Conservation (phyloP, 2,113 vertebrate species). For the Centrocercus urophasianus region DNA sequence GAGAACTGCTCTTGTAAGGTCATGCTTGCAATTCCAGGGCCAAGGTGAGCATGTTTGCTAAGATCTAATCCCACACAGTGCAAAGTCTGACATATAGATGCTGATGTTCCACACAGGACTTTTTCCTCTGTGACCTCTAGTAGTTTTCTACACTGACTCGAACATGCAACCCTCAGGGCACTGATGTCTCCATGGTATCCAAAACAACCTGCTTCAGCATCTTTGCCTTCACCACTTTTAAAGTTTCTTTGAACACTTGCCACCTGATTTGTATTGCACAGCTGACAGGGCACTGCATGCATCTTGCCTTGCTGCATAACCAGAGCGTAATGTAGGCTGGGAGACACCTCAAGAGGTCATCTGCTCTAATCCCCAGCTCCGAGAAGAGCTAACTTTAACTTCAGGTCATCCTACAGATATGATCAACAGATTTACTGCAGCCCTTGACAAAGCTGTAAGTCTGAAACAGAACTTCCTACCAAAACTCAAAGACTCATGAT, state of each 20-base stretch:
- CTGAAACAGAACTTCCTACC: not conserved
- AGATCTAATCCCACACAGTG: not conserved
- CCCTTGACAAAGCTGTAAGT: not conserved
- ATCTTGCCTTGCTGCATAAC: not conserved
- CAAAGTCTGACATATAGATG: not conserved
- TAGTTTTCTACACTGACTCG: fast-evolving
- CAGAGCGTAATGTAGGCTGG: not conserved
- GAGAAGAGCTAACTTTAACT: conserved; percentile 53
- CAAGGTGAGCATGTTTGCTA: not conserved
- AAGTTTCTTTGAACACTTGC: not conserved
- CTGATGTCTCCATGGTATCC: not conserved
- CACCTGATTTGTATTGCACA: not conserved
- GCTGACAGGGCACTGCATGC: not conserved
- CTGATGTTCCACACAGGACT: not conserved
- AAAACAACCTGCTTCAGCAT: not conserved
- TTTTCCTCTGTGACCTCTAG: not conserved
- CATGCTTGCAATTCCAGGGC: not conserved
- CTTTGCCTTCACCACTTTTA: not conserved
- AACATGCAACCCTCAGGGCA: not conserved
- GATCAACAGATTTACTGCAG: not conserved
- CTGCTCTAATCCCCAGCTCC: conserved; percentile 36
- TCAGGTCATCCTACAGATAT: conserved; percentile 35
- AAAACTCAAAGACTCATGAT: not conserved
- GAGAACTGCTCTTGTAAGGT: not conserved
- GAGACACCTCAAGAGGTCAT: conserved; percentile 48